A percentile compares a stretch with the other conserved stretches of the same genome.
phyloP scores from a whole-genome alignment of 2,113 vertebrate species.

The Ellobius talpinus region DNA sequence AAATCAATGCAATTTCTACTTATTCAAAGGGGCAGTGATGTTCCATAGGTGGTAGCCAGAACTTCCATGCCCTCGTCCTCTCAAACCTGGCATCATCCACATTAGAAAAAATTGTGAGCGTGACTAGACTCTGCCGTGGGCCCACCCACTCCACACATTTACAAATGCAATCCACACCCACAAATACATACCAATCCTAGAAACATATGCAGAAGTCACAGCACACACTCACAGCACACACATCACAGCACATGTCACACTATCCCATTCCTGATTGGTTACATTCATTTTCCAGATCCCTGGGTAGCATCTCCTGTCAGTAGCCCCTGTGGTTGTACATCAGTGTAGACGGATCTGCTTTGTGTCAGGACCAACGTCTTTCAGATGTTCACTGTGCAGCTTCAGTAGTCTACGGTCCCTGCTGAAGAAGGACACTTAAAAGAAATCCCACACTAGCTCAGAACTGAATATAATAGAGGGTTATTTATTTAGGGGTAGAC shows the following conservation, averaged over 20 bases:
- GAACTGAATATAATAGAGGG: too few relatives aligned
- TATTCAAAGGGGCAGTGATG: not conserved
- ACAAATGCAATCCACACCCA: not conserved
- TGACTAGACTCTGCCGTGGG: not conserved
- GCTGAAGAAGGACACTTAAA: too few relatives aligned
- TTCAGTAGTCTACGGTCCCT: not conserved
- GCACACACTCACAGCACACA: not conserved
- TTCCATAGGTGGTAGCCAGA: fast-evolving
- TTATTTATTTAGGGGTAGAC: too few relatives aligned
- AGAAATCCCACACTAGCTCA: too few relatives aligned
- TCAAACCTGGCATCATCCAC: not conserved
- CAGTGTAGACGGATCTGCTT: not conserved
- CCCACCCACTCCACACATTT: not conserved
- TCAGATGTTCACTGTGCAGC: not conserved
- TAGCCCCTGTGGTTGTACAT: not conserved
- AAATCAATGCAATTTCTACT: not conserved
- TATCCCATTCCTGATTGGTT: not conserved
- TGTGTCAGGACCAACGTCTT: not conserved
- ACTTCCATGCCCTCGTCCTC: not conserved
- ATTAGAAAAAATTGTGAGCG: fast-evolving
- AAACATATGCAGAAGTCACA: not conserved
- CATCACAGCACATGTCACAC: not conserved
- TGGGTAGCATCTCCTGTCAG: too few relatives aligned
- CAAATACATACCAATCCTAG: too few relatives aligned
- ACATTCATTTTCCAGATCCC: not conserved